Evolutionary conservation across 2,797 vertebrate genomes (phyloP).

Genomic region (Picus viridis): DNA sequence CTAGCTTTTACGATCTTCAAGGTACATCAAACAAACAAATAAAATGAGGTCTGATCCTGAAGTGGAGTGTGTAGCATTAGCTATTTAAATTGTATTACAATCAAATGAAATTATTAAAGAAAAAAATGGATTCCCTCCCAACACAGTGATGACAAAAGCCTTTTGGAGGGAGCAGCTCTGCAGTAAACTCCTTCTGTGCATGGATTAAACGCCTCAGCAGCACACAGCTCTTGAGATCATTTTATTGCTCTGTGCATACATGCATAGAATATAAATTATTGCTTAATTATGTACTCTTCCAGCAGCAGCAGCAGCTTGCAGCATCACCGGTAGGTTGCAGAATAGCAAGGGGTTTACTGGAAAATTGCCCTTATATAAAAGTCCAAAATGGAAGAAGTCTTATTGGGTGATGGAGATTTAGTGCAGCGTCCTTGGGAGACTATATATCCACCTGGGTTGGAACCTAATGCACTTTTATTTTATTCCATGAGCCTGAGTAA

Average conservation of each 20-base stretch:
- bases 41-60: slow-evolving; percentile 2
- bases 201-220: slow-evolving; percentile 74
- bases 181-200: slow-evolving; percentile 67
- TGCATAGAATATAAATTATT: slow-evolving; percentile 75
- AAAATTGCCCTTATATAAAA: slow-evolving; percentile 59
- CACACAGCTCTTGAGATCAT: slow-evolving; percentile 71
- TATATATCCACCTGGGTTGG: background rate
- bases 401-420: background rate
- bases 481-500: background rate
- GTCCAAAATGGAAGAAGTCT: background rate
- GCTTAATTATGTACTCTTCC: slow-evolving; percentile 70
- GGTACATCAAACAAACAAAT: slow-evolving; percentile 58
- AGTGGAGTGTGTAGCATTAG: background rate
- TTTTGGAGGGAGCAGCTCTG: slow-evolving; percentile 56
- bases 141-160: slow-evolving; percentile 19
- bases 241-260: slow-evolving; percentile 73
- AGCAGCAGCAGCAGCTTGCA: slow-evolving; percentile 68
- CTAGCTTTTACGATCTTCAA: slow-evolving; percentile 43
- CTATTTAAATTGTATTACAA: slow-evolving; percentile 46
- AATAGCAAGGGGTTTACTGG: slow-evolving; percentile 51
- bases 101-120: slow-evolving; percentile 58
- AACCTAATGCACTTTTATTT: slow-evolving; percentile 19
- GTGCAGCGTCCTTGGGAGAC: background rate
- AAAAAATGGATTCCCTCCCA: slow-evolving; percentile 12
- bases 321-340: slow-evolving; percentile 46